A percentile compares a stretch with the other conserved stretches of the same genome.
Evolutionary conservation across 2,888 invertebrate genomes (phyloP).

Genomic region (Volucella zonaria): DNA sequence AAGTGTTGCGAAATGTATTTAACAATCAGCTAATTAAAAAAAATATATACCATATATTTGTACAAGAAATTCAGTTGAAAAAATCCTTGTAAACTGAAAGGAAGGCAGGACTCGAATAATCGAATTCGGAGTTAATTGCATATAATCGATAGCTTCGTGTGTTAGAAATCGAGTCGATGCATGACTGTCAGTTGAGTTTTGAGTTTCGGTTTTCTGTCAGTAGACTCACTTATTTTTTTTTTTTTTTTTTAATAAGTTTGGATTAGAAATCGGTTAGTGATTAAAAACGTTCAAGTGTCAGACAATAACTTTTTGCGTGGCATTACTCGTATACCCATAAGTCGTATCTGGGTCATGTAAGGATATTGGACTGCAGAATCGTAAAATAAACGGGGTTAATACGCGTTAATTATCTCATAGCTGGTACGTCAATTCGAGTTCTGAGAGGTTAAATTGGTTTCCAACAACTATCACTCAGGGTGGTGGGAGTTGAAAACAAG

Average conservation of each 20-base stretch:
- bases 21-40: conserved; percentile 13
- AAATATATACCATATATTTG: conserved; percentile 27
- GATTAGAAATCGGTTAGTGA: conserved; percentile 18
- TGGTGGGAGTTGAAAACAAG: neutral
- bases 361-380: conserved; percentile 11
- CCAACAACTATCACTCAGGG: conserved; percentile 2
- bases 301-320: conserved; percentile 55
- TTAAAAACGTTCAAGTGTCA: conserved; percentile 24
- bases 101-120: conserved; percentile 21
- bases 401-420: neutral
- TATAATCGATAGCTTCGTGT: conserved; percentile 65
- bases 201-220: neutral
- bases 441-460: conserved; percentile 35
- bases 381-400: conserved; percentile 46
- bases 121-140: conserved; percentile 64
- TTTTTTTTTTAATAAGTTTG: neutral
- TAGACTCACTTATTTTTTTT: too few relatives aligned
- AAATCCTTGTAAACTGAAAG: conserved; percentile 17
- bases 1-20: neutral
- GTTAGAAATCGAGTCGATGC: conserved; percentile 51
- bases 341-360: conserved; percentile 57
- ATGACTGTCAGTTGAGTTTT: conserved; percentile 43
- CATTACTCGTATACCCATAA: conserved; percentile 2
- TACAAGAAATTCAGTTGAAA: neutral
- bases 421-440: neutral